phyloP scores from a whole-genome alignment of 1,140 invertebrate genomes.

The Contarinia nasturtii region DNA sequence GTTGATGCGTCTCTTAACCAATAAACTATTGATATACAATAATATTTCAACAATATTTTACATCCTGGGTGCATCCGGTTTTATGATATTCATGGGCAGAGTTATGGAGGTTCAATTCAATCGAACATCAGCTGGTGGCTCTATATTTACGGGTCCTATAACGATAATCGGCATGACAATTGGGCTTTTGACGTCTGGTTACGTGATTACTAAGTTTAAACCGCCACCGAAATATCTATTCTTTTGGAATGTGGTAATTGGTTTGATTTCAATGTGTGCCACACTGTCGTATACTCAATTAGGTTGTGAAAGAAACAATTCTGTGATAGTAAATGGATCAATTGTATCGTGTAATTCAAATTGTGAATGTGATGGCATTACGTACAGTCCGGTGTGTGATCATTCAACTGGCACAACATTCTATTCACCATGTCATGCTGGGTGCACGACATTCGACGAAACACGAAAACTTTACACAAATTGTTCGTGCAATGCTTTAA shows the following conservation, averaged over 20 bases:
- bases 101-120: slow-evolving; percentile 52
- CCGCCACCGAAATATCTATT: slow-evolving; percentile 36
- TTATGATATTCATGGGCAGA: slow-evolving; percentile 47
- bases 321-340: slow-evolving; percentile 30
- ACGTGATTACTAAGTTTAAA: slow-evolving; percentile 38
- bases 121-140: slow-evolving; percentile 37
- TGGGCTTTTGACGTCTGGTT: slow-evolving; percentile 38
- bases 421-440: slow-evolving; percentile 42
- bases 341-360: slow-evolving; percentile 28
- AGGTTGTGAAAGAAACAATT: slow-evolving; percentile 8
- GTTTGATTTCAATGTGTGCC: slow-evolving; percentile 29
- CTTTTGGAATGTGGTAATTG: slow-evolving; percentile 43
- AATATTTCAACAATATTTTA: slow-evolving; percentile 36
- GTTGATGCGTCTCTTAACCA: slow-evolving; percentile 34
- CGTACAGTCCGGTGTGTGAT: slow-evolving; percentile 37
- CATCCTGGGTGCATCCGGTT: slow-evolving; percentile 42
- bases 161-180: slow-evolving; percentile 34
- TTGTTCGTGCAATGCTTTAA: neutral
- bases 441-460: slow-evolving; percentile 20
- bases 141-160: slow-evolving; percentile 27
- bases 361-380: slow-evolving; percentile 31
- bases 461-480: neutral
- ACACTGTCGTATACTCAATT: slow-evolving; percentile 26
- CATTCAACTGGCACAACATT: slow-evolving; percentile 29
- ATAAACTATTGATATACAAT: slow-evolving; percentile 36